A percentile compares a stretch with the other conserved stretches of the same genome.
Conservation (phyloP, 2,113 vertebrate genomes). For the Microcebus tavaratra region DNA sequence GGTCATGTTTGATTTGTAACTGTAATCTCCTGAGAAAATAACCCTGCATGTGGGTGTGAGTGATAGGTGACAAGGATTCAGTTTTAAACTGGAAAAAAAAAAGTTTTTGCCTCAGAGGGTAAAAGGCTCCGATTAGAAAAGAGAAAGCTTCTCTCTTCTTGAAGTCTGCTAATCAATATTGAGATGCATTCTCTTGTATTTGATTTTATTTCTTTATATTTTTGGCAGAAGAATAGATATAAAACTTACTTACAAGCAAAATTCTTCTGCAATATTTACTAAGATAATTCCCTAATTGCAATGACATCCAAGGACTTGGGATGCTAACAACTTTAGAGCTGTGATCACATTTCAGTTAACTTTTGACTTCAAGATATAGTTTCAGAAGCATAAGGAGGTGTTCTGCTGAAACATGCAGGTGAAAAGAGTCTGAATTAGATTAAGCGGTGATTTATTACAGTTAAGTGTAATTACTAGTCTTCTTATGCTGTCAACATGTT, state of each 20-base stretch:
- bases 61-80: neutral
- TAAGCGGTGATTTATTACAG: neutral
- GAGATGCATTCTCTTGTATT: neutral
- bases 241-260: neutral
- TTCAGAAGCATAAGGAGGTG: conserved; percentile 8
- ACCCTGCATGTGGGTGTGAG: neutral
- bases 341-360: neutral
- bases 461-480: neutral
- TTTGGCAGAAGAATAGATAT: neutral
- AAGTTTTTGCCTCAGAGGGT: neutral
- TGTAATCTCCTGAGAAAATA: neutral
- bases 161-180: conserved; percentile 10
- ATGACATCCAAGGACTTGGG: neutral
- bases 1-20: neutral
- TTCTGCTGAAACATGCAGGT: neutral
- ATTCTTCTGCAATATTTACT: neutral
- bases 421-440: neutral
- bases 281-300: neutral
- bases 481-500: neutral
- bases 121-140: neutral
- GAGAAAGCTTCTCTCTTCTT: neutral
- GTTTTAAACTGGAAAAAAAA: neutral
- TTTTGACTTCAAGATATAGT: conserved; percentile 11
- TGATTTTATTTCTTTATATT: neutral
- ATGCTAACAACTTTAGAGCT: neutral